Base-by-base conservation (phyloP, 2,888 invertebrate species). In the Smittia sp. region DNA sequence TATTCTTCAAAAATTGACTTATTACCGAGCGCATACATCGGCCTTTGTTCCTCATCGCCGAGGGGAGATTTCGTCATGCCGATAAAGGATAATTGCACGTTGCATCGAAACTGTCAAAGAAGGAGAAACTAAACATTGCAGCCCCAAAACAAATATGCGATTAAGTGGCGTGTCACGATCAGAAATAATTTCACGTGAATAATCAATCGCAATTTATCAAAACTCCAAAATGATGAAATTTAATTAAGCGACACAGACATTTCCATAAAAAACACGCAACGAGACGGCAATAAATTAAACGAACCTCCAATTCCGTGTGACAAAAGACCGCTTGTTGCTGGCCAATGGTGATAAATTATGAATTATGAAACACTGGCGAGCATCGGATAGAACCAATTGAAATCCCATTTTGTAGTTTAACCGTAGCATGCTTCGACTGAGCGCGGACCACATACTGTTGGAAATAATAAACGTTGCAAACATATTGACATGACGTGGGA, bases 401-500 rank as follows among this genome's bases (percentile, higher is more conserved):
- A 68, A 68, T 68, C 38, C 68, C 68, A 68, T 68, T 66, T 66
- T 41, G 68, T 68, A 32, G 18, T 68, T 68, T 22, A n/a, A 46
- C 41, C 46, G 68, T 68, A 46, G 27, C 22, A 22, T 32, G 32
- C 9, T 32, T 15, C 52, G 11, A 46, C 52, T 46, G 32, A 46
- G 39, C 15, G 18, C 15, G 25, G 68, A 68, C 68, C 68, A 68
- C 68, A 68, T 68, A 68, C 68, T 52, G 68, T 20, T 68, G 13
- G 62, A 22, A 62, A 18, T 18, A 22, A 62, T 13, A 68, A 13
- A 68, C 46, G 68, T 68, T 68, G 68, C 68, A 68, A 68, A 68
- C 68, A 62, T 62, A 68, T 68, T 68, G 68, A 68, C 46, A 46
- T 68, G 68, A 68, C 68, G 68, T 68, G 32, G 68, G 27, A 62